A percentile compares a stretch with the other conserved stretches of the same genome.
Conservation (phyloP, 2,888 invertebrate species). For the Thyatira batis region DNA sequence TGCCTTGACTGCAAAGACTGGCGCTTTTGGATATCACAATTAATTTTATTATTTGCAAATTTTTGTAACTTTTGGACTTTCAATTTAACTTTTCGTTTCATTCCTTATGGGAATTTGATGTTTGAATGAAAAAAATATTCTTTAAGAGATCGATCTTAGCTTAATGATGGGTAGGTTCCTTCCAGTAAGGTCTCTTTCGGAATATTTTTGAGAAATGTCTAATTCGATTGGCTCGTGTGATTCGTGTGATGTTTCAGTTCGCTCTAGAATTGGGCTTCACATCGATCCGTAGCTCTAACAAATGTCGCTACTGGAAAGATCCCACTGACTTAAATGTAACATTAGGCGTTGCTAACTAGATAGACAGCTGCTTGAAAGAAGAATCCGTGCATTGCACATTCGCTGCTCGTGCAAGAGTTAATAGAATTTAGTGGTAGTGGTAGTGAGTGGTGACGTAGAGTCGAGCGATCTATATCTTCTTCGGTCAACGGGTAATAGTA, state of each 20-base stretch:
- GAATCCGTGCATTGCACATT: constrained; percentile 81
- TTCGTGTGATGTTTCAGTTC: neutral
- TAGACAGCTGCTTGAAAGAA: constrained; percentile 81
- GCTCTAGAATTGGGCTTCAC: neutral
- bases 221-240: neutral
- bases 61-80: constrained; percentile 53
- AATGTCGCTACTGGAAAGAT: constrained; percentile 55
- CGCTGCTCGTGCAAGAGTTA: constrained; percentile 80
- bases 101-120: constrained; percentile 78
- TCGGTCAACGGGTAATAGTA: constrained; percentile 32
- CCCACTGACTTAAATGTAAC: constrained; percentile 72
- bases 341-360: constrained; percentile 80
- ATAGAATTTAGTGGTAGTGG: constrained; percentile 72
- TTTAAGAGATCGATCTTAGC: constrained; percentile 71
- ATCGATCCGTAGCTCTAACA: neutral
- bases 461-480: constrained; percentile 79
- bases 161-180: constrained; percentile 66
- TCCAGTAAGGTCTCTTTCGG: constrained; percentile 50
- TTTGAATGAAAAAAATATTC: constrained; percentile 55
- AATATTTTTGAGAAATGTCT: neutral
- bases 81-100: constrained; percentile 78
- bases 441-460: constrained; percentile 73
- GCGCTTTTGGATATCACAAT: constrained; percentile 79
- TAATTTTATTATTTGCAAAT: constrained; percentile 31
- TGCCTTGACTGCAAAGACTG: constrained; percentile 64